phyloP scores from a whole-genome alignment of 1,140 invertebrate genomes.

The Nasonia giraulti region DNA sequence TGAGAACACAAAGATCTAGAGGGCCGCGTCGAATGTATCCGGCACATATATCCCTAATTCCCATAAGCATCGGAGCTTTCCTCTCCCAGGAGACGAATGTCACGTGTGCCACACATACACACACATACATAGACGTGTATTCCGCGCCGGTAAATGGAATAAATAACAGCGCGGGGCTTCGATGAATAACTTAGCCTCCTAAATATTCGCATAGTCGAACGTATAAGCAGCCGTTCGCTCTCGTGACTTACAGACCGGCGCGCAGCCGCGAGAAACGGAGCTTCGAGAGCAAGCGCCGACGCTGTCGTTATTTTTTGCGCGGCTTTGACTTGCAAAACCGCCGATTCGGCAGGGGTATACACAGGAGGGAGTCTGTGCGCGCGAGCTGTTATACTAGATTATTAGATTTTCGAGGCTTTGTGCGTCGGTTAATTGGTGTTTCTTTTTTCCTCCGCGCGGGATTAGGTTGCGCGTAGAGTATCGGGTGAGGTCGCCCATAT shows the following conservation, averaged over 20 bases:
- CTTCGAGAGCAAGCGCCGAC: background rate
- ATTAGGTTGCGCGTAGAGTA: too few species aligned
- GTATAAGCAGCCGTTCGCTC: background rate
- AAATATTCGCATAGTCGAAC: slow-evolving; percentile 16
- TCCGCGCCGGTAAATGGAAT: background rate
- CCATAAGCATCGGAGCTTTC: background rate
- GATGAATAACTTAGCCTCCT: slow-evolving; percentile 16
- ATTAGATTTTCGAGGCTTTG: too few species aligned
- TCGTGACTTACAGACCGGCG: background rate
- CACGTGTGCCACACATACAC: background rate
- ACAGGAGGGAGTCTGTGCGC: background rate
- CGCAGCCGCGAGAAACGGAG: background rate
- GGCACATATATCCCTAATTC: background rate
- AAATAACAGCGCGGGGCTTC: slow-evolving; percentile 23
- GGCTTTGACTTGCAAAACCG: background rate
- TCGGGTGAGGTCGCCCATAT: too few species aligned
- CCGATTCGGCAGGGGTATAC: background rate
- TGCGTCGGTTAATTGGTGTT: too few species aligned
- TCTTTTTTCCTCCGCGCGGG: too few species aligned
- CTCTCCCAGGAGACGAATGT: background rate
- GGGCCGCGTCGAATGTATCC: too few species aligned
- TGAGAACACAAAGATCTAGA: background rate
- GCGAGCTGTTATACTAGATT: too few species aligned
- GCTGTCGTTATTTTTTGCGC: background rate
- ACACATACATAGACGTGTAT: background rate